Conservation (phyloP, 2,888 invertebrate species). For the Fabriciana adippe region DNA sequence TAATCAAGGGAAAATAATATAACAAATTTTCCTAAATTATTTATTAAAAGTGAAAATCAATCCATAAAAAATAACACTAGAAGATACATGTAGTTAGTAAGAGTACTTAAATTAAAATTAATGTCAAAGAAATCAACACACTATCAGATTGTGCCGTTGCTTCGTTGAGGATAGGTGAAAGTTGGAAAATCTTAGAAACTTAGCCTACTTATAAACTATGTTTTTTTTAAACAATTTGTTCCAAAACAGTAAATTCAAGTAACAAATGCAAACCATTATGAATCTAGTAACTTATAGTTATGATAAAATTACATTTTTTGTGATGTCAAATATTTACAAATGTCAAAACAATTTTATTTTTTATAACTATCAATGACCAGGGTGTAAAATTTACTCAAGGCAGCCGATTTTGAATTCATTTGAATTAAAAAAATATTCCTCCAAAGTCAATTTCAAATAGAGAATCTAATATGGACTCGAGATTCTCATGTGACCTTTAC, state of each 20-base stretch:
- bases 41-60: slow-evolving; percentile 78
- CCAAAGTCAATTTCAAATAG: no score
- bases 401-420: background rate
- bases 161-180: slow-evolving; percentile 37
- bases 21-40: slow-evolving; percentile 58
- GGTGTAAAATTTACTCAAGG: background rate
- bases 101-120: slow-evolving; percentile 55
- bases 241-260: slow-evolving; percentile 65
- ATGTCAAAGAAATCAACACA: slow-evolving; percentile 58
- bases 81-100: slow-evolving; percentile 69
- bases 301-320: slow-evolving; percentile 50
- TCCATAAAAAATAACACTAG: slow-evolving; percentile 71
- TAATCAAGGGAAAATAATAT: slow-evolving; percentile 38
- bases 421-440: no score
- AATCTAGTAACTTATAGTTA: slow-evolving; percentile 49
- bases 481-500: no score
- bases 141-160: slow-evolving; percentile 39
- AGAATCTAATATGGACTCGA: no score
- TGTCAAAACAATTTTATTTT: slow-evolving; percentile 42
- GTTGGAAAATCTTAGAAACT: slow-evolving; percentile 41
- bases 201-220: slow-evolving; percentile 47
- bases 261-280: slow-evolving; percentile 59
- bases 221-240: slow-evolving; percentile 64
- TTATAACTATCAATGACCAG: background rate
- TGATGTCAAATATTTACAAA: slow-evolving; percentile 74